These are phyloP conservation scores for Ecdyonurus torrentis DNA, from an alignment of 2,888 invertebrate genomes.

Conservation along the genomic window DNA sequence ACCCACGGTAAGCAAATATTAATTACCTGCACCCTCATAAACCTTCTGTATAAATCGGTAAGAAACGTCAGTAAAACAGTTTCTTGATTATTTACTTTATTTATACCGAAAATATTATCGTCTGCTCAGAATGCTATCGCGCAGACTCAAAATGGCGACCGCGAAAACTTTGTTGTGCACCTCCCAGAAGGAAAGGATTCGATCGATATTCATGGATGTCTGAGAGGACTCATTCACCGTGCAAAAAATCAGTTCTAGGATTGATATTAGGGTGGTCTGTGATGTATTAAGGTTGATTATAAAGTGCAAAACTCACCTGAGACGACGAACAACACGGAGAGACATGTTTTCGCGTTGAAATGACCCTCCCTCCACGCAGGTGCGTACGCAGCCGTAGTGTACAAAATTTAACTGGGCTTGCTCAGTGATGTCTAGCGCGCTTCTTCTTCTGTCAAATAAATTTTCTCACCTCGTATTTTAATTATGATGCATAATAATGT, in stretches of 20 bases:
- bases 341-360: conserved; percentile 18
- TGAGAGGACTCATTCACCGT: conserved; percentile 13
- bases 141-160: conserved; percentile 53
- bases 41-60: not conserved
- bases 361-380: conserved; percentile 55
- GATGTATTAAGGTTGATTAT: not conserved
- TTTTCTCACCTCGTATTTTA: conserved; percentile 11
- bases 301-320: not conserved
- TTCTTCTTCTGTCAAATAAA: conserved; percentile 7
- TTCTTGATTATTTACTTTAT: not conserved
- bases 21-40: not conserved
- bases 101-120: not conserved
- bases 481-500: conserved; percentile 7
- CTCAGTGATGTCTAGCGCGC: conserved; percentile 42
- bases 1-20: not conserved
- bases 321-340: conserved; percentile 13
- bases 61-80: not conserved
- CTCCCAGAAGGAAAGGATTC: conserved; percentile 33
- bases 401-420: conserved; percentile 75
- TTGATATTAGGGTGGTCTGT: not conserved
- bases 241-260: not conserved
- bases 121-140: conserved; percentile 25
- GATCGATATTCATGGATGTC: conserved; percentile 40
- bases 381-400: conserved; percentile 93
- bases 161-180: conserved; percentile 24